Conservation (phyloP, 1,140 invertebrate species). For the Pseudomyrmex flavicornis region DNA sequence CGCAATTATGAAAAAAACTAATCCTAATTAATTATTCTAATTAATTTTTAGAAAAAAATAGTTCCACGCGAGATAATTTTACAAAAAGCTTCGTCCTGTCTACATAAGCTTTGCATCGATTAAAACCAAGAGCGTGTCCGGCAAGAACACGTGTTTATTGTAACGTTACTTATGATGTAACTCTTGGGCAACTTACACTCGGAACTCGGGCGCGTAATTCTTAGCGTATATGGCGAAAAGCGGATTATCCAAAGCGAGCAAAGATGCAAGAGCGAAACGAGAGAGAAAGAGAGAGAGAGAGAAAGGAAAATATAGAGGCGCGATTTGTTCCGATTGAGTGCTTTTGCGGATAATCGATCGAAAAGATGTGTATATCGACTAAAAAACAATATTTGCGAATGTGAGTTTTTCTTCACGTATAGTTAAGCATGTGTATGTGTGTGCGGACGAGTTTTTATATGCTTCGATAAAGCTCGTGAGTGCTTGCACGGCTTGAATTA, state of each 20-base stretch:
- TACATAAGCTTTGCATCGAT: too few species aligned
- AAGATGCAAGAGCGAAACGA: background rate
- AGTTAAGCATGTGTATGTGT: background rate
- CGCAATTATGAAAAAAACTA: too few species aligned
- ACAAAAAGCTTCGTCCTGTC: too few species aligned
- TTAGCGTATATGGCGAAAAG: slow-evolving; percentile 32
- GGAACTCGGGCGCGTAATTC: slow-evolving; percentile 35
- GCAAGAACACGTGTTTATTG: slow-evolving; percentile 1
- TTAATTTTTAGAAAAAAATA: too few species aligned
- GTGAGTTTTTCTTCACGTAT: slow-evolving; percentile 46
- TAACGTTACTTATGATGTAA: slow-evolving; percentile 34
- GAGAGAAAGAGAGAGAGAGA: background rate
- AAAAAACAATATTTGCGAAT: slow-evolving; percentile 43
- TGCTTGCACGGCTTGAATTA: slow-evolving; percentile 45
- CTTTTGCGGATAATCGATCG: slow-evolving; percentile 59
- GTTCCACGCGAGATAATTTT: too few species aligned
- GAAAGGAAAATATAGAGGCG: background rate
- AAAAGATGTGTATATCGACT: slow-evolving; percentile 45
- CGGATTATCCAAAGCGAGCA: slow-evolving; percentile 50
- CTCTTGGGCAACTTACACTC: slow-evolving; percentile 38
- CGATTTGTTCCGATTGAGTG: slow-evolving; percentile 51
- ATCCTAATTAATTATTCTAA: too few species aligned
- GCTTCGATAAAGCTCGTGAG: slow-evolving; percentile 47
- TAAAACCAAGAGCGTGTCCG: too few species aligned
- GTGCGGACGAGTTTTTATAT: slow-evolving; percentile 30